These are phyloP conservation scores for Ectemnius lituratus DNA, from an alignment of 2,888 invertebrate genomes.

Conservation along the genomic window DNA sequence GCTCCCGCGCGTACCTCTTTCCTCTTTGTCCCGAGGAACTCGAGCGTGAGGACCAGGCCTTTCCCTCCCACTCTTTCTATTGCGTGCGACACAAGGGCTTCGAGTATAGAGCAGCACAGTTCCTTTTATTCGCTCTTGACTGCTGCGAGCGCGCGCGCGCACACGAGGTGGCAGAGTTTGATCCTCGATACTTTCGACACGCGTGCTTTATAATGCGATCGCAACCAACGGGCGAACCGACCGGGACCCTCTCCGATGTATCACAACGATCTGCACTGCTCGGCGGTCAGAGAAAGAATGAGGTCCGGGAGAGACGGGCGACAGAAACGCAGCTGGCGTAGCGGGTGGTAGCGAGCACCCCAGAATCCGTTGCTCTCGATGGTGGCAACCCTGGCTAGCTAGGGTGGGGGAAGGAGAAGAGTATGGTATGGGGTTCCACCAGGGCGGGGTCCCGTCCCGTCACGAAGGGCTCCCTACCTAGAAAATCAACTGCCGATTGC, in stretches of 20 bases:
- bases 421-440: slow-evolving; percentile 49
- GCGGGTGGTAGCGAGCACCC: slow-evolving; percentile 52
- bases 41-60: slow-evolving; percentile 21
- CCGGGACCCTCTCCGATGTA: not conserved
- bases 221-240: not conserved
- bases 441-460: slow-evolving; percentile 66
- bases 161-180: not conserved
- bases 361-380: slow-evolving; percentile 40
- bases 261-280: slow-evolving; percentile 57
- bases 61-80: too few species aligned
- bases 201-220: not conserved
- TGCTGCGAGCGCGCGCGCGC: not conserved
- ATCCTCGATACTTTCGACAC: not conserved
- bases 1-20: slow-evolving; percentile 16
- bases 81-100: not conserved
- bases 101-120: not conserved
- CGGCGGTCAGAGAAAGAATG: slow-evolving; percentile 70
- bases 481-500: not conserved
- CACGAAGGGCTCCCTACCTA: slow-evolving; percentile 32
- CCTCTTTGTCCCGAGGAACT: slow-evolving; percentile 39
- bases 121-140: not conserved
- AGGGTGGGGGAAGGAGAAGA: slow-evolving; percentile 30
- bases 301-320: slow-evolving; percentile 60
- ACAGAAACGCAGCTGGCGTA: slow-evolving; percentile 38
- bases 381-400: slow-evolving; percentile 56